These are phyloP conservation scores for Sitta carolinensis DNA, from an alignment of 2,797 vertebrate genomes.

Conservation along the genomic window DNA sequence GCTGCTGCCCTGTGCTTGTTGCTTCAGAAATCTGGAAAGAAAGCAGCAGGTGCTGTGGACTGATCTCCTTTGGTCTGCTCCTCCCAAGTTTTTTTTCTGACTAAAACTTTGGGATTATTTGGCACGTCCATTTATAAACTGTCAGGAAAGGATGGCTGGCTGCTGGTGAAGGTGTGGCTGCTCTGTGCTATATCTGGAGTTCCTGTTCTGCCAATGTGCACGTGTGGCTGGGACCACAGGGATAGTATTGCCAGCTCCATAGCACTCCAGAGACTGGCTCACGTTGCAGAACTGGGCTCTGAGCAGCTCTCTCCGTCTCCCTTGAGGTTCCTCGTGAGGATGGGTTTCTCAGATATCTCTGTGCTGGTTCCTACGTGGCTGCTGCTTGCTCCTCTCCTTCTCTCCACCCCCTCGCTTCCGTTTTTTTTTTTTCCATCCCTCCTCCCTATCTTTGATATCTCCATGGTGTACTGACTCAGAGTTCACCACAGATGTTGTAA, in stretches of 20 bases:
- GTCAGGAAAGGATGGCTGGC: background rate
- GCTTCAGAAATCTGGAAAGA: background rate
- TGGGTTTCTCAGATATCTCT: background rate
- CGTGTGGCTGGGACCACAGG: background rate
- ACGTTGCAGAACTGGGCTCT: background rate
- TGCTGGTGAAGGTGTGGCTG: background rate
- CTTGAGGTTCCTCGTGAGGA: background rate
- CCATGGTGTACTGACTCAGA: constrained; percentile 17
- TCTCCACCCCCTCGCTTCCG: background rate
- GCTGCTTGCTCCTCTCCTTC: background rate
- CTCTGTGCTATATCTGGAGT: background rate
- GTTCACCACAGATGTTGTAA: constrained; percentile 34
- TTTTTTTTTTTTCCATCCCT: background rate
- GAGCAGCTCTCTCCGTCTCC: background rate
- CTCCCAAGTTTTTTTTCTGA: background rate
- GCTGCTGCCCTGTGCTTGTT: background rate
- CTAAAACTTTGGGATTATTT: background rate
- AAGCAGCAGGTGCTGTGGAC: background rate
- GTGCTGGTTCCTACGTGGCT: accelerated
- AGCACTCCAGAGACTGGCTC: background rate
- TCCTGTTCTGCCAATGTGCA: background rate
- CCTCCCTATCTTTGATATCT: background rate
- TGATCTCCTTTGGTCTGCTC: background rate
- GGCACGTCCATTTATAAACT: background rate
- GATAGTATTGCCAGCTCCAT: background rate